These are phyloP conservation scores for Acronicta aceris DNA, from an alignment of 2,888 invertebrate species.

Conservation along the genomic window DNA sequence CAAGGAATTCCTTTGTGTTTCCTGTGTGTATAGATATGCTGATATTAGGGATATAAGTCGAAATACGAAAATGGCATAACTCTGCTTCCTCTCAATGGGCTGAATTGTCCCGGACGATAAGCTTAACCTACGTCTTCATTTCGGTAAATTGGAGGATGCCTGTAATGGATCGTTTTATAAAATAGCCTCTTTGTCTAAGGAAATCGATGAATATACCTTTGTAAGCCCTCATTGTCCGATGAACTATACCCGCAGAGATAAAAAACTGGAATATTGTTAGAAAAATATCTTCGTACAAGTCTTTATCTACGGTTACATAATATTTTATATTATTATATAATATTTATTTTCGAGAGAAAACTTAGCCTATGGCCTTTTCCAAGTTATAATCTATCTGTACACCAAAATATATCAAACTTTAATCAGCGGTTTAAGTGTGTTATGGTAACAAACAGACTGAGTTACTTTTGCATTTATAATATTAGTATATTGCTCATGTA, in stretches of 20 bases:
- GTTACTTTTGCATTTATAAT: no score
- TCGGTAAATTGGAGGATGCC: constrained; percentile 51
- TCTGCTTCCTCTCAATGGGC: constrained; percentile 32
- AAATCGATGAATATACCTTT: constrained; percentile 45
- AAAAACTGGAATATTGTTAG: constrained; percentile 33
- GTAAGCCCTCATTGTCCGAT: constrained; percentile 37
- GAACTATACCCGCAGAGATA: constrained; percentile 33
- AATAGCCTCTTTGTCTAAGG: constrained; percentile 50
- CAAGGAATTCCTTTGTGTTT: constrained; percentile 74
- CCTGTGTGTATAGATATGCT: constrained; percentile 67
- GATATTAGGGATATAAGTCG: constrained; percentile 70
- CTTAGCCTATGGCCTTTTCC: no score
- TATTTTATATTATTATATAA: background rate
- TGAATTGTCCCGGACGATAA: constrained; percentile 40
- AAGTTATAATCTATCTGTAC: no score
- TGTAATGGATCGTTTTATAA: constrained; percentile 47
- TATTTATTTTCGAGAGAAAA: no score
- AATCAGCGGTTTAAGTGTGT: no score
- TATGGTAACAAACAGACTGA: no score
- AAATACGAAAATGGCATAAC: constrained; percentile 62
- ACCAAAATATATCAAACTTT: no score
- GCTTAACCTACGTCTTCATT: constrained; percentile 50
- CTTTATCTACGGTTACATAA: background rate
- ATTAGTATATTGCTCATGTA: no score
- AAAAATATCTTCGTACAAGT: background rate